These are phyloP conservation scores for Caranx ignobilis DNA, from an alignment of 2,113 vertebrate genomes.

Conservation along the genomic window DNA sequence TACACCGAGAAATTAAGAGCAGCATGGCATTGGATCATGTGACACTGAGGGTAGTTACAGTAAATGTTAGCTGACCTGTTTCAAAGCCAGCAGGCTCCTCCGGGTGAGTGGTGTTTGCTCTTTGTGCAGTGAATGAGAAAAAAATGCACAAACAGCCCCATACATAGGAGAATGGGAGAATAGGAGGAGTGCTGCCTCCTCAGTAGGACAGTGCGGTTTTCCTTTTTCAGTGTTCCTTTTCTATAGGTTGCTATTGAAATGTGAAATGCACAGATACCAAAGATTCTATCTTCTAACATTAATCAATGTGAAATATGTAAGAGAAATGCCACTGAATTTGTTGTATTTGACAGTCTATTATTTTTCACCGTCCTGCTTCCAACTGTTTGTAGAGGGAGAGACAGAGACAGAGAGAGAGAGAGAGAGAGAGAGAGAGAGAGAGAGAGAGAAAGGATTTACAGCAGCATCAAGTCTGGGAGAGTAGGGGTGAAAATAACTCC, in stretches of 20 bases:
- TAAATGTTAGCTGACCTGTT: slow-evolving; percentile 73
- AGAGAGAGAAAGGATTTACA: slow-evolving; percentile 36
- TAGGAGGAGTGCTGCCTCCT: slow-evolving; percentile 9
- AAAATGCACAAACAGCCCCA: slow-evolving; percentile 16
- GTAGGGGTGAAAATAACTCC: slow-evolving; percentile 64
- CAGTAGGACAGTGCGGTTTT: neutral
- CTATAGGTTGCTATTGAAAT: neutral
- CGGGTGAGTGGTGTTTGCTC: slow-evolving; percentile 28
- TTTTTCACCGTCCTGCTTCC: slow-evolving; percentile 29
- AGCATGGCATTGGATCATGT: slow-evolving; percentile 3
- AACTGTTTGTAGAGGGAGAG: slow-evolving; percentile 13
- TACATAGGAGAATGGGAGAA: neutral
- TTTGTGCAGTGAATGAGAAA: slow-evolving; percentile 27
- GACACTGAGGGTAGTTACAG: slow-evolving; percentile 50
- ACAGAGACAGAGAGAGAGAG: neutral
- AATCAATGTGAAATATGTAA: neutral
- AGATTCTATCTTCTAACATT: neutral
- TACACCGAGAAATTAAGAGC: slow-evolving; percentile 13
- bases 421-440: slow-evolving; percentile 11
- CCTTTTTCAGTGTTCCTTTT: neutral
- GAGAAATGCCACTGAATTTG: slow-evolving; percentile 20
- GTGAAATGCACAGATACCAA: neutral
- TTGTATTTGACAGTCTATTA: slow-evolving; percentile 29
- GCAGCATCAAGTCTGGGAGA: slow-evolving; percentile 54
- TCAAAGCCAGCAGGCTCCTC: slow-evolving; percentile 56